Evolutionary conservation across 2,888 invertebrate genomes (phyloP).

Genomic region (Hylaea fasciaria): DNA sequence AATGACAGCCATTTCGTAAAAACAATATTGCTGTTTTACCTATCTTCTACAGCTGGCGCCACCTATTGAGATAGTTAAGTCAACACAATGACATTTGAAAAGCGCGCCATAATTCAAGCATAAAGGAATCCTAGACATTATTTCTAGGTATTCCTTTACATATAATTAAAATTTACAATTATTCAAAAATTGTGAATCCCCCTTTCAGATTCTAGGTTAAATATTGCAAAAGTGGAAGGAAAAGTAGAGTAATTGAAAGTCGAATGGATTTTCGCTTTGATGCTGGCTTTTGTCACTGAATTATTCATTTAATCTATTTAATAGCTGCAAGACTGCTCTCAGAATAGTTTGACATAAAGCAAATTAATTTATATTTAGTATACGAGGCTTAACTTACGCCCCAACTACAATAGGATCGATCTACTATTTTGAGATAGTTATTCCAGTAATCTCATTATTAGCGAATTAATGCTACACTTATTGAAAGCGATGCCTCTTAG

Average conservation of each 20-base stretch:
- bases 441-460: constrained; percentile 7
- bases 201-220: constrained; percentile 18
- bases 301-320: constrained; percentile 81
- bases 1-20: too few relatives aligned
- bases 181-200: constrained; percentile 14
- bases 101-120: too few relatives aligned
- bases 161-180: too few relatives aligned
- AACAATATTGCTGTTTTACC: too few relatives aligned
- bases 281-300: constrained; percentile 67
- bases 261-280: constrained; percentile 48
- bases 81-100: too few relatives aligned
- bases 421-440: neutral
- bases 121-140: too few relatives aligned
- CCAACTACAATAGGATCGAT: constrained; percentile 33
- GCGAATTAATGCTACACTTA: constrained; percentile 22
- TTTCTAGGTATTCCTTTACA: too few relatives aligned
- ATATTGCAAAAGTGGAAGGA: constrained; percentile 30
- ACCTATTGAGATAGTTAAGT: too few relatives aligned
- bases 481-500: constrained; percentile 5
- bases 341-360: constrained; percentile 51
- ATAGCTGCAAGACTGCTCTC: constrained; percentile 56
- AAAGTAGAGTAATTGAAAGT: constrained; percentile 5
- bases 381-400: constrained; percentile 38
- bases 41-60: too few relatives aligned
- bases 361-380: constrained; percentile 41